These are phyloP conservation scores for Strigops habroptila DNA, from an alignment of 2,113 vertebrate species.

Conservation along the genomic window DNA sequence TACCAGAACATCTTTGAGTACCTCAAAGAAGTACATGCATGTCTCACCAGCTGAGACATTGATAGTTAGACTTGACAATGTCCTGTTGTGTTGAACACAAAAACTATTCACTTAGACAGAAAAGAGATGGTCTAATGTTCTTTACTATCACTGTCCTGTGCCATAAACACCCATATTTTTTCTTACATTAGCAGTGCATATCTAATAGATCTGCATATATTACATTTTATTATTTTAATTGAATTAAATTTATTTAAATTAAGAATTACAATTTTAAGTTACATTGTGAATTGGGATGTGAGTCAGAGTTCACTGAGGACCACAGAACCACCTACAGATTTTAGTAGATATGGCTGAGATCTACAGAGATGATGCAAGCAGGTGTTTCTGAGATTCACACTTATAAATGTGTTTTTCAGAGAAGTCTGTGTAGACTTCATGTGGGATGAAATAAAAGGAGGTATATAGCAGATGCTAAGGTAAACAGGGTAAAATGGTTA, in stretches of 20 bases:
- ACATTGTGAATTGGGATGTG: not conserved
- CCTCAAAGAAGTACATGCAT: not conserved
- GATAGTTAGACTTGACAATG: not conserved
- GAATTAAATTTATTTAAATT: not conserved
- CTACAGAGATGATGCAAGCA: not conserved
- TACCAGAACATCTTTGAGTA: not conserved
- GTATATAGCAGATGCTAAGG: not conserved
- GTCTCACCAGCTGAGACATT: not conserved
- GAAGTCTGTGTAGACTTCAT: not conserved
- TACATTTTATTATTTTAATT: not conserved
- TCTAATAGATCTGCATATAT: not conserved
- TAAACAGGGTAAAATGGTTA: not conserved
- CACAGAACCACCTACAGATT: not conserved
- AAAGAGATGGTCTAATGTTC: not conserved
- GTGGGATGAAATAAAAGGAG: not conserved
- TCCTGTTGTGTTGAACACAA: not conserved
- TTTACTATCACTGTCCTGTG: not conserved
- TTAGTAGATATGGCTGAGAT: not conserved
- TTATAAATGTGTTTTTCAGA: not conserved
- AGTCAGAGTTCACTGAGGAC: not conserved
- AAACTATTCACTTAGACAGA: not conserved
- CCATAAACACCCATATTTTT: not conserved
- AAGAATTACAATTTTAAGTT: not conserved
- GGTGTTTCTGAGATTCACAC: not conserved
- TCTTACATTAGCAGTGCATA: not conserved